Evolutionary conservation across 2,797 vertebrate species (phyloP), one percentile per base, ranked within the genome.

Genomic region (Pristis pectinata): DNA sequence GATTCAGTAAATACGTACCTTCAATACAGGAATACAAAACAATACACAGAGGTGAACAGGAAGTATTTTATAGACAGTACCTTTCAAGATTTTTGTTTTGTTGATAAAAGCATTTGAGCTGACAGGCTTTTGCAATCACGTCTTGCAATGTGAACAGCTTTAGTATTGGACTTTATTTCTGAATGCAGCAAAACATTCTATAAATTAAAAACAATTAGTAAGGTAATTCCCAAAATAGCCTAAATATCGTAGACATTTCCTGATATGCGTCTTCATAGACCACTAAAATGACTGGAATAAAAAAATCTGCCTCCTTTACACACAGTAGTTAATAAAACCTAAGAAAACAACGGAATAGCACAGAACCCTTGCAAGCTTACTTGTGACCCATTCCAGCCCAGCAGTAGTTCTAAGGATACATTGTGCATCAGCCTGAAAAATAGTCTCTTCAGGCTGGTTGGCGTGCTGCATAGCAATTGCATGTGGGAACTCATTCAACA

Each of bases 401-500:
- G 41, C 53, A 34, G 53, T 27, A 87, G 49, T 67, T 41, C 59
- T 79, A 95, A 96, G 98, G 99, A 99, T 99, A 99, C 99, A 99
- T 96, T 99, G 99, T 1, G 99, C 98, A 94, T 99, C 99, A 0
- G 99, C 98, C 97, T 99, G 99, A 97, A 99, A 99, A 96, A 99
- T 99, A 96, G 98, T 99, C 97, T 99, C 98, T 95, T 99, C 99
- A 0, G 99, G 99, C 97, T 99, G 99, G 98, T 99, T 99, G 96
- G 98, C 98, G 91, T 99, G 98, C 96, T 99, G 99, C 98, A 99
- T 99, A 97, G 98, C 98, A 96, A 99, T 98, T 96, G 98, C 98
- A 37, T 99, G 98, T 87, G 98, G 98, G 96, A 99, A 99, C 97
- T 99, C 98, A 59, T 98, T 98, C 96, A 99, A 96, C 98, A 99